A percentile compares a stretch with the other conserved stretches of the same genome.
Conservation (phyloP, 2,797 vertebrate genomes). For the Paratrypauchen microcephalus region DNA sequence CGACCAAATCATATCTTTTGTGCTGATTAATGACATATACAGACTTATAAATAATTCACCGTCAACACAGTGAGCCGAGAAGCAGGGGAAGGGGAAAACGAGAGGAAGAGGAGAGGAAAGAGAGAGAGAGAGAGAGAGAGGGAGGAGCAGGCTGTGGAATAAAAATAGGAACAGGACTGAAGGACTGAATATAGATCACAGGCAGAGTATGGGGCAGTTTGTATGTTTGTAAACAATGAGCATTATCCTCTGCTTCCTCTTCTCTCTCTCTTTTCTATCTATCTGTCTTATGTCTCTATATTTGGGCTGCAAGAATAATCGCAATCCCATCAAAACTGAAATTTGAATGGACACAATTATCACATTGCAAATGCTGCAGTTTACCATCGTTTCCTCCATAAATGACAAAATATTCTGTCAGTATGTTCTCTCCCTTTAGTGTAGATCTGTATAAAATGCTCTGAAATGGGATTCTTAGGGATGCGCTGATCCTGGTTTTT, state of each 20-base stretch:
- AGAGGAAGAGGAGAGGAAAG: conserved; percentile 29
- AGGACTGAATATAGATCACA: conserved; percentile 33
- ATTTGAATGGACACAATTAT: no score
- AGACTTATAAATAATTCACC: conserved; percentile 82
- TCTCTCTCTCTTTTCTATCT: background rate
- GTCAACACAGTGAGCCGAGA: conserved; percentile 33
- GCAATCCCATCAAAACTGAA: background rate
- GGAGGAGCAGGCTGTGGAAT: conserved; percentile 30
- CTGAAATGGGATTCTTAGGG: no score
- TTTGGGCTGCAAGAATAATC: no score
- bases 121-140: conserved; percentile 33
- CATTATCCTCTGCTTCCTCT: background rate
- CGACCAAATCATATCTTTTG: conserved; percentile 72
- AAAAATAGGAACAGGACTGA: conserved; percentile 36
- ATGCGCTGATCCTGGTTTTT: no score
- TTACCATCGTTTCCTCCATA: no score
- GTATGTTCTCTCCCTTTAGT: no score
- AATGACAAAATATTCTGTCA: no score
- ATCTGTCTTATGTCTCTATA: no score
- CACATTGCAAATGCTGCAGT: no score
- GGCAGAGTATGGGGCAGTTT: conserved; percentile 3
- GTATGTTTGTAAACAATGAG: conserved; percentile 5
- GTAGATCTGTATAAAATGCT: no score
- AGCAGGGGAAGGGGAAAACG: conserved; percentile 13
- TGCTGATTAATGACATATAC: conserved; percentile 81